Evolutionary conservation across 2,113 vertebrate species (phyloP), one percentile per base, ranked within the genome.

Genomic region (Malurus melanocephalus): DNA sequence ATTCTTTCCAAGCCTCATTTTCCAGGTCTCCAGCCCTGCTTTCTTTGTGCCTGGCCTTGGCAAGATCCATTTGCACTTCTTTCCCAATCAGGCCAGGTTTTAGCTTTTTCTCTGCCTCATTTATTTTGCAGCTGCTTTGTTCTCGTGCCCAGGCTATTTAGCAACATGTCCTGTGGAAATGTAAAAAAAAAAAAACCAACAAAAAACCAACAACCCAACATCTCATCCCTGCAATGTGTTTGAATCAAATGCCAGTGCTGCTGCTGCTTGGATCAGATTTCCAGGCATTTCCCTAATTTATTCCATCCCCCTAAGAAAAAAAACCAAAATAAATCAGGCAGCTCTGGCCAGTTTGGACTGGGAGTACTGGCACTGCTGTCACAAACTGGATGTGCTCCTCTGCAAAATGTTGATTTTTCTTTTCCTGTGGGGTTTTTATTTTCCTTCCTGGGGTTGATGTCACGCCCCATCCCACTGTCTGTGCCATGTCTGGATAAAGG

Each of bases 51-150:
- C 69, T 93, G 57, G 2, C 85, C 80, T 94, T 96, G 93, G 90
- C 94, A 89, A 35, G 64, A 67, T 68, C 42, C 73, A 77, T 27
- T 49, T 68, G 56, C 46, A 15, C 56, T 84, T 90, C 66, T 85
- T 66, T 71, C 89, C 80, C 85, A 87, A 1, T 9, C 51, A 95
- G 66, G 52, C 87, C 91, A 94, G 87, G 78, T 90, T 95, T 92
- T 27, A 87, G 83, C 68, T 95, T 92, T 90, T 69, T 94, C 91
- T 93, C 89, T 95, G 94, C 94, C 87, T 96, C 95, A 91, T 96
- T 96, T 90, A 67, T 76, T 95, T 85, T 92, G 94, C 96, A 96
- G 96, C 94, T 96, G 94, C 94, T 95, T 92, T 94, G 90, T 90
- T 95, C 92, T 85, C 59, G 2, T 89, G 92, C 92, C 94, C 89